Evolutionary conservation across 1,140 invertebrate genomes (phyloP).

Genomic region (Lepidurus arcticus): DNA sequence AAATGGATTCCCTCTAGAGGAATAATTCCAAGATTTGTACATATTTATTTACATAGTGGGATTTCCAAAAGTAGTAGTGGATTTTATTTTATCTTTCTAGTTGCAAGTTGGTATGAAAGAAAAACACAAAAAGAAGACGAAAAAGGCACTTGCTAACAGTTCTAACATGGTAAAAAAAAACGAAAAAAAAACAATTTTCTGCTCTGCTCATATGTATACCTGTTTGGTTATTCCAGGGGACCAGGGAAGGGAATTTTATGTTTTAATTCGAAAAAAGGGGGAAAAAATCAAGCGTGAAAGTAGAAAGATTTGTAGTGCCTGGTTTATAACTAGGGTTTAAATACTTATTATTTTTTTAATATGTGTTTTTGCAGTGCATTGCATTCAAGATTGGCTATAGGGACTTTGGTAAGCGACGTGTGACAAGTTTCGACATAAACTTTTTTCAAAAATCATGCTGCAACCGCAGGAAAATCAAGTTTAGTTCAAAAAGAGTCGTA

Average conservation of each 20-base stretch:
- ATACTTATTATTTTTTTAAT: not conserved
- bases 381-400: not conserved
- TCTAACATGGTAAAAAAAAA: not conserved
- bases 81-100: slow-evolving; percentile 15
- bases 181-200: not conserved
- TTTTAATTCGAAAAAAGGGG: not conserved
- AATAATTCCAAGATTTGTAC: slow-evolving; percentile 14
- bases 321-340: not conserved
- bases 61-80: not conserved
- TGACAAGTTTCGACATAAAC: not conserved
- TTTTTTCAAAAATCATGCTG: not conserved
- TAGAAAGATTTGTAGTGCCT: not conserved
- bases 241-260: not conserved
- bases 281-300: not conserved
- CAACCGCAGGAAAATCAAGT: not conserved
- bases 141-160: not conserved
- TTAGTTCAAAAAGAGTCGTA: not conserved
- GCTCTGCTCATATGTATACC: not conserved
- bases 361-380: not conserved
- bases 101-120: not conserved
- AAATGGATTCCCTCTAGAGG: not conserved
- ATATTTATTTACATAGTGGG: slow-evolving; percentile 25
- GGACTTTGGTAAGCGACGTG: not conserved
- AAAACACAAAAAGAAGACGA: not conserved
- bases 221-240: slow-evolving; percentile 21